These are phyloP conservation scores for Virgularia gustaviana DNA, from an alignment of 92 coral and sea anemone species.

Conservation along the genomic window DNA sequence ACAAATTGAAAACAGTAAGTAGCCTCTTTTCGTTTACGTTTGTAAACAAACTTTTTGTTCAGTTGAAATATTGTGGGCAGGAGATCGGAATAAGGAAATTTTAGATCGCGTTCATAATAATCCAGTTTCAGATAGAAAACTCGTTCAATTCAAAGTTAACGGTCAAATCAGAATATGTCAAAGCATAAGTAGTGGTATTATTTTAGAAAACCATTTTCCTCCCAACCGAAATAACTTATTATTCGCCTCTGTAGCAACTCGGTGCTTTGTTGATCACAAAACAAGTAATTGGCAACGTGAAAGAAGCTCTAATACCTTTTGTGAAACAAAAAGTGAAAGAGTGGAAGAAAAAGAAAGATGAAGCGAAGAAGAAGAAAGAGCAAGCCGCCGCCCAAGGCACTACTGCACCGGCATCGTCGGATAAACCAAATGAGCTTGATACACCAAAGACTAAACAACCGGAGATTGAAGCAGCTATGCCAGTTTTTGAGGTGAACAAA, in stretches of 20 bases:
- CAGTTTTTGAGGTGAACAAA: slow-evolving; percentile 97
- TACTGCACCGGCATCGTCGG: slow-evolving; percentile 35
- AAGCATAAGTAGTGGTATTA: background rate
- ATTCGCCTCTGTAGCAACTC: slow-evolving; percentile 55
- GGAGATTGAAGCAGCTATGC: slow-evolving; percentile 93
- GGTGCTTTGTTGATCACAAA: slow-evolving; percentile 95
- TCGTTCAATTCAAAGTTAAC: too few relatives aligned
- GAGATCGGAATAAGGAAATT: too few relatives aligned
- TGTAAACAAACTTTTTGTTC: too few relatives aligned
- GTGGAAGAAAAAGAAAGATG: slow-evolving; percentile 87
- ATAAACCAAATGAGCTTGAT: slow-evolving; percentile 84
- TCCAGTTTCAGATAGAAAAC: background rate
- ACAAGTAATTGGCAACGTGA: slow-evolving; percentile 96
- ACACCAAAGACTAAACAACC: slow-evolving; percentile 90
- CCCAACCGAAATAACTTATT: too few relatives aligned
- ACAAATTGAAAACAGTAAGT: slow-evolving; percentile 83
- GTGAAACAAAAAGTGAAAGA: slow-evolving; percentile 97
- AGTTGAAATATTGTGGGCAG: too few relatives aligned
- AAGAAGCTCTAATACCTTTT: slow-evolving; percentile 90
- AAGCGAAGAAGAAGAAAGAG: slow-evolving; percentile 86
- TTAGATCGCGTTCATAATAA: too few relatives aligned
- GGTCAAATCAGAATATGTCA: background rate
- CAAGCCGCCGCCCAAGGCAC: slow-evolving; percentile 54
- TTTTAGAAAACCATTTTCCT: too few relatives aligned
- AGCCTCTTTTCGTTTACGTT: too few relatives aligned